Evolutionary conservation across 2,113 vertebrate species (phyloP).

Genomic region (cat (Felis catus)): F.catus_Fca126_mat1.0 CM031416.1:126808001-126808500

Average conservation of each 20-base stretch:
- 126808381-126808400: background rate
- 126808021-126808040: background rate
- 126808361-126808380: background rate
- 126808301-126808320: background rate
- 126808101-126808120: background rate
- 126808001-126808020: background rate
- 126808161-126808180: background rate
- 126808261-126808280: background rate
- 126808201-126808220: background rate
- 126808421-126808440: background rate
- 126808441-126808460: background rate
- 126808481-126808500: background rate
- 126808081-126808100: background rate
- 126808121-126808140: background rate
- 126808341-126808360: background rate
- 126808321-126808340: background rate
- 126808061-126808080: background rate
- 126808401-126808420: background rate
- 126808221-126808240: background rate
- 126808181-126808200: background rate
- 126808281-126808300: background rate
- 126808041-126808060: background rate
- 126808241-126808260: background rate
- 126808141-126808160: background rate
- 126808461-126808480: background rate